Conservation (phyloP, 92 coral and sea anemone species). For the Parazoanthus swiftii region DNA sequence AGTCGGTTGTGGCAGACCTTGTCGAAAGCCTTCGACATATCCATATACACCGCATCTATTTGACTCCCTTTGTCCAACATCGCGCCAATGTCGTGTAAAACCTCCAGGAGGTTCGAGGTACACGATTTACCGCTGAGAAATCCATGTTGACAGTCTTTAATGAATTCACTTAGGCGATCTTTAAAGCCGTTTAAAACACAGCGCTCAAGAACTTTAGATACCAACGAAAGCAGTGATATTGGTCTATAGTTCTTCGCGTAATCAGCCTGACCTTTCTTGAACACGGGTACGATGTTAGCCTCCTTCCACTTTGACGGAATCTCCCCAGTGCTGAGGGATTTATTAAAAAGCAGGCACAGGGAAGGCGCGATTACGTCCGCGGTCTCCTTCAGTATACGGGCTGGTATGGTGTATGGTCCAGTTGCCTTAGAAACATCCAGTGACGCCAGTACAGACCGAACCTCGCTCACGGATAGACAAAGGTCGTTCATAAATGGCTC, state of each 20-base stretch:
- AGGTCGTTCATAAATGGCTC: slow-evolving; percentile 4
- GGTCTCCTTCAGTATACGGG: slow-evolving; percentile 10
- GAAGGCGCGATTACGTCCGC: slow-evolving; percentile 11
- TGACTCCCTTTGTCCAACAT: no score
- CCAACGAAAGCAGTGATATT: slow-evolving; percentile 8
- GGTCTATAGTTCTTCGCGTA: slow-evolving; percentile 2
- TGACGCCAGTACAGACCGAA: slow-evolving; percentile 4
- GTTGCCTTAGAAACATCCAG: slow-evolving; percentile 8
- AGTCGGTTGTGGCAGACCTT: not conserved
- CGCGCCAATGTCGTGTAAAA: no score
- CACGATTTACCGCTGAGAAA: not conserved
- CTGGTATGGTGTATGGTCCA: not conserved
- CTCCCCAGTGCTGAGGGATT: slow-evolving; percentile 11
- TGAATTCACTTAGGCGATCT: slow-evolving; percentile 4
- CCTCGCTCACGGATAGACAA: slow-evolving; percentile 10
- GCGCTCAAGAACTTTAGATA: not conserved
- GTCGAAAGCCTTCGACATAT: no score
- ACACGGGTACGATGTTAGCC: slow-evolving; percentile 10
- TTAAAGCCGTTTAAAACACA: slow-evolving; percentile 1
- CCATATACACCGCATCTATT: no score
- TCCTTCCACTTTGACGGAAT: not conserved
- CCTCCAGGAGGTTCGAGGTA: no score
- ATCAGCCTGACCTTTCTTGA: slow-evolving; percentile 8
- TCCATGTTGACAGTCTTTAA: slow-evolving; percentile 7
- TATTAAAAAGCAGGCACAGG: slow-evolving; percentile 8